These are phyloP conservation scores for Ophioninae sp. DNA, from an alignment of 2,888 invertebrate species.

Conservation along the genomic window DNA sequence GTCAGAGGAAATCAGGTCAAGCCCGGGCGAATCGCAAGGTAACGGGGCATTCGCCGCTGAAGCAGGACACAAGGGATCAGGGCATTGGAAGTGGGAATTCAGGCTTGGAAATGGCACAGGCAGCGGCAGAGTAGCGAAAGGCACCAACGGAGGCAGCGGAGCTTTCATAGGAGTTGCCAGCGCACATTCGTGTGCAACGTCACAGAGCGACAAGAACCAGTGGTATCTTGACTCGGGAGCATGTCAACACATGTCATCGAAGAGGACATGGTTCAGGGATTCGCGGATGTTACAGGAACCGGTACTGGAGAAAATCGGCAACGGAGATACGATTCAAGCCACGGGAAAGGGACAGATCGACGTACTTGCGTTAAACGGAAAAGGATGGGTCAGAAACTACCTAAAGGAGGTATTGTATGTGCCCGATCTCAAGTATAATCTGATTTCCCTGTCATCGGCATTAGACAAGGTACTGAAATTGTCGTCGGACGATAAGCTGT, in stretches of 20 bases:
- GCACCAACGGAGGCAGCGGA: background rate
- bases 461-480: constrained; percentile 52
- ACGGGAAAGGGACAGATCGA: constrained; percentile 42
- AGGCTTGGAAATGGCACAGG: background rate
- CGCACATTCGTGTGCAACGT: background rate
- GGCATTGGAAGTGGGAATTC: constrained; percentile 35
- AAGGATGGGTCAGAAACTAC: constrained; percentile 52
- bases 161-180: no score
- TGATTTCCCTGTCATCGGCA: constrained; percentile 35
- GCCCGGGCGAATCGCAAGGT: no score
- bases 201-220: background rate
- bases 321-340: constrained; percentile 46
- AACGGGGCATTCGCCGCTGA: no score
- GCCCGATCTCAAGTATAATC: constrained; percentile 53
- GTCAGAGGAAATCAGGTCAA: background rate
- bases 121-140: background rate
- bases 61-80: background rate
- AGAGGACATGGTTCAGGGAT: constrained; percentile 51
- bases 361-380: constrained; percentile 55
- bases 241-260: constrained; percentile 57
- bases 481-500: background rate
- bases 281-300: constrained; percentile 12
- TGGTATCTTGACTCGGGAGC: constrained; percentile 57
- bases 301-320: constrained; percentile 35
- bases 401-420: constrained; percentile 48